These are phyloP conservation scores for Gymnogyps californianus DNA, from an alignment of 2,113 vertebrate species.

Conservation along the genomic window DNA sequence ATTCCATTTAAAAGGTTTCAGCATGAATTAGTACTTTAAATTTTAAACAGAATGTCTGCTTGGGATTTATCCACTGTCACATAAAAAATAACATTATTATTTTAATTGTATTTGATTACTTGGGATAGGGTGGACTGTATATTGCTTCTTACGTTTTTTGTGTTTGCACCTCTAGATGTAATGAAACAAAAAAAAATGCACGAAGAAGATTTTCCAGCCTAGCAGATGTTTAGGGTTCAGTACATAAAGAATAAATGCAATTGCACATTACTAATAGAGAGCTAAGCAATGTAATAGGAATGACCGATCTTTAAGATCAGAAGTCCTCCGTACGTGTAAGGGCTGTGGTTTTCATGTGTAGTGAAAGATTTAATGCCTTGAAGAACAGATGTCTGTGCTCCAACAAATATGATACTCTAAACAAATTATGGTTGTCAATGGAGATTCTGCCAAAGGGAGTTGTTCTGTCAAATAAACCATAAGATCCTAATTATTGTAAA, in stretches of 20 bases:
- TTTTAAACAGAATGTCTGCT: neutral
- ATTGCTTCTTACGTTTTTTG: neutral
- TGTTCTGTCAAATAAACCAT: neutral
- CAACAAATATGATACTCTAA: neutral
- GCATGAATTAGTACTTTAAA: neutral
- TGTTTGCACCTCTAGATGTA: neutral
- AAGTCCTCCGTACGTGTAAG: neutral
- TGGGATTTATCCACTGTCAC: neutral
- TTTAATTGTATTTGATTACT: neutral
- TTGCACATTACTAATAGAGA: neutral
- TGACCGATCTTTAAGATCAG: neutral
- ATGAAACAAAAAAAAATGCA: neutral
- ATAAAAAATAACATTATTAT: neutral
- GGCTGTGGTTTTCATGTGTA: neutral
- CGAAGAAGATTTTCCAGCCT: neutral
- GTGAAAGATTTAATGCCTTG: neutral
- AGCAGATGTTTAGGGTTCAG: neutral
- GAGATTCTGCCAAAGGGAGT: neutral
- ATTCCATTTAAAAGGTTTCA: neutral
- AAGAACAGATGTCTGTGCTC: neutral
- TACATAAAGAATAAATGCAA: neutral
- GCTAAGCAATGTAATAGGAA: neutral
- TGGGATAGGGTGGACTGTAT: neutral
- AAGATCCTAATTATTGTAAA: neutral
- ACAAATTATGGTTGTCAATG: neutral